Percentiles rank a stretch among this genome's conserved stretches.
Conservation (phyloP, 2,888 invertebrate species). For the Cantharis nigra region DNA sequence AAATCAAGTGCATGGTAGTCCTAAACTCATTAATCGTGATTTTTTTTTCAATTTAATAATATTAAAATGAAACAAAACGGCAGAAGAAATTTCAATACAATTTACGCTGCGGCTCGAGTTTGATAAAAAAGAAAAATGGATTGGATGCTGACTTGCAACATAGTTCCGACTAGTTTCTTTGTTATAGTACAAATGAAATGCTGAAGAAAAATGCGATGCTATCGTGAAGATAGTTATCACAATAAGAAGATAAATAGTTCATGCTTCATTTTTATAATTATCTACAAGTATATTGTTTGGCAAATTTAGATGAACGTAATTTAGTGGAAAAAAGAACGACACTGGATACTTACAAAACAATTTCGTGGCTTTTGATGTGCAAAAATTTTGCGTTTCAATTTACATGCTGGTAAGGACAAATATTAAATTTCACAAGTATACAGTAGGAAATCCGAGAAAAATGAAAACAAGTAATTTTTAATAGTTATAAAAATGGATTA, state of each 20-base stretch:
- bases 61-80: neutral
- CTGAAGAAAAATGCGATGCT: constrained; percentile 23
- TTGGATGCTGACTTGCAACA: constrained; percentile 45
- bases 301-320: neutral
- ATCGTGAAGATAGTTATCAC: constrained; percentile 5
- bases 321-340: neutral
- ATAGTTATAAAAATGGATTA: neutral
- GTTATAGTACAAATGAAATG: constrained; percentile 37
- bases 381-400: neutral
- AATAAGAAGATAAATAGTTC: constrained; percentile 1
- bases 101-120: neutral
- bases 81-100: neutral
- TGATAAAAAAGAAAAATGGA: constrained; percentile 18
- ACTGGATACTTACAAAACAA: neutral
- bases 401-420: neutral
- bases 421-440: neutral
- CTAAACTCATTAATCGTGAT: neutral
- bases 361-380: neutral
- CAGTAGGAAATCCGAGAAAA: neutral
- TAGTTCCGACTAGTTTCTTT: constrained; percentile 43
- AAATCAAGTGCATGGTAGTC: neutral
- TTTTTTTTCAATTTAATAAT: neutral
- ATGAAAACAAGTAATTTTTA: too few species aligned
- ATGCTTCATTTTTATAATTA: neutral
- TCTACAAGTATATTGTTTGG: neutral